Base-by-base conservation (phyloP, 2,888 invertebrate genomes). In the Callimorpha dominula region DNA sequence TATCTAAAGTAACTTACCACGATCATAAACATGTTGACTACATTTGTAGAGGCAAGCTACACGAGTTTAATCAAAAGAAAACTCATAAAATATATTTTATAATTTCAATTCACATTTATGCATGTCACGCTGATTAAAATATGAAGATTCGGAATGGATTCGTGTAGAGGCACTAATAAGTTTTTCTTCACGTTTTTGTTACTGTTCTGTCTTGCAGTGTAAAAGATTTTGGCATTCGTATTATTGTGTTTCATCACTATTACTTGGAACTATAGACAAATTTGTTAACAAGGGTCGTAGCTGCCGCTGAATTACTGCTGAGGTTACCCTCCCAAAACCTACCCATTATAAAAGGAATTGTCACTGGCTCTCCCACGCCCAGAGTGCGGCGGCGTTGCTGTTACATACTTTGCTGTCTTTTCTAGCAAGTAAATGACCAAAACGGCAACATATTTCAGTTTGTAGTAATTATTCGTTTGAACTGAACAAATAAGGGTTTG, bases 1-100 rank as follows among this genome's bases (percentile, higher is more conserved):
- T 54, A 68, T 46, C 9, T 64, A 57, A 63, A 67, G 43, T 20
- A 63, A 82, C 90, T 89, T 79, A 90, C 90, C 84, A 89, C 81
- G 79, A 82, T 72, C 43, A 78, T 76, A 81, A 84, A 82, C 88
- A 89, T 89, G 80, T 76, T 85, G 75, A 54, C 42, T 63, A 73
- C 64, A 76, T 76, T 72, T 54, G 68, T 62, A 68, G 72, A 70
- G 60, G 68, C 65, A 62, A 72, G 69, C 57, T 70, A 57, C 62
- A 73, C 63, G 63, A 70, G 40, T 52, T 49, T 64, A 74, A 57
- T 75, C 72, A 73, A 79, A 57, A 71, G 65, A 76, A 78, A 71
- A 60, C 49, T 65, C 65, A 71, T 82, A 76, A 82, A 82, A 74
- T 49, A 9, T 42, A 64, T 31, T 65, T 72, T 73, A 68, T 67